Base-by-base conservation (phyloP, 2,888 invertebrate genomes). In the Heliconius charithonia region DNA sequence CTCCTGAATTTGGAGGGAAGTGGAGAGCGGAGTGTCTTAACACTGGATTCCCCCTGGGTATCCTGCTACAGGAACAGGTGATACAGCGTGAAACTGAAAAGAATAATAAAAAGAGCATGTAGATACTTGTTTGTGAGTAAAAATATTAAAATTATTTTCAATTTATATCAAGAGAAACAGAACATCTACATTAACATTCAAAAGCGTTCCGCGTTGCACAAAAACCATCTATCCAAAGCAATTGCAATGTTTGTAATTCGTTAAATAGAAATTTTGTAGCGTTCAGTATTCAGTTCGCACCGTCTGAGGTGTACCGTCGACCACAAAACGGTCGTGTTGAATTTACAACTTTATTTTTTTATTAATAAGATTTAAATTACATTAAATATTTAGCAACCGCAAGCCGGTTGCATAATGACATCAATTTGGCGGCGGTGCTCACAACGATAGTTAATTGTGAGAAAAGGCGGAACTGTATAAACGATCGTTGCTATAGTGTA, bases 391-490 rank as follows among this genome's bases (percentile, higher is more conserved):
- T 13, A 10, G 27, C 37, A 51, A 29, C 32, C 70, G 7, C 76
- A 51, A 41, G 63, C 32, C 51, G 67, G 62, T 82, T 82, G 67
- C 81, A 74, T 80, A 82, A 82, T 79, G 80, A 82, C 78, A 75
- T 75, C 80, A 82, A 81, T 82, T 81, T 78, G 67, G 75, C 76
- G 67, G 76, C 74, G 77, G 80, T 78, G 69, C 66, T 79, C 77
- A 79, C 77, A 62, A 78, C 71, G 78, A 78, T 81, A 78, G 81
- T 81, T 80, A 80, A 82, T 78, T 78, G 75, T 78, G 77, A 76
- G 71, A 76, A 77, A 81, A 80, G 82, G 79, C 80, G 82, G 81
- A 82, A 82, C 80, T 80, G 67, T 62, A 71, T 80, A 77, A 79
- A 77, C 77, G 79, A 77, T 81, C 72, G 79, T 75, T 69, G 77